Conservation (phyloP, 2,888 invertebrate species). For the Blastobasis adustella region DNA sequence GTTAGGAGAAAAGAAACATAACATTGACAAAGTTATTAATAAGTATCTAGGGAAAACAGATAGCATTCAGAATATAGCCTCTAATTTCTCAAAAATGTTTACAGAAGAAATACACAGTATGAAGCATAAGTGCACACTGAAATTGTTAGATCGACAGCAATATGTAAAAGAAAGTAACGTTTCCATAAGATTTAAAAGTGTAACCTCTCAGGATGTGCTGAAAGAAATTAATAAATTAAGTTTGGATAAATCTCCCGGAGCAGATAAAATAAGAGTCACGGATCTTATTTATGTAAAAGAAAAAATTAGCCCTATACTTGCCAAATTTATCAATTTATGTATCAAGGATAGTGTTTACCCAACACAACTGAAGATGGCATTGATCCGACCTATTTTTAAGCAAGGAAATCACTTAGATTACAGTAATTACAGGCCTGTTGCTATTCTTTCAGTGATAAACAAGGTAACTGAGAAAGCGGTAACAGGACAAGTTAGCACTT, state of each 20-base stretch:
- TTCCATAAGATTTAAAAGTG: neutral
- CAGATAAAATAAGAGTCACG: neutral
- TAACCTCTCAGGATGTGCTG: neutral
- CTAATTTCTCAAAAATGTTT: neutral
- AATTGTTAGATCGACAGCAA: neutral
- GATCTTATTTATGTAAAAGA: neutral
- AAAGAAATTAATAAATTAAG: neutral
- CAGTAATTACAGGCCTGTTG: too few relatives aligned
- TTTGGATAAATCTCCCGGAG: constrained; percentile 1
- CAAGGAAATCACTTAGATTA: too few relatives aligned
- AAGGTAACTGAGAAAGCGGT: too few relatives aligned
- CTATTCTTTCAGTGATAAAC: too few relatives aligned
- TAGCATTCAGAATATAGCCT: neutral
- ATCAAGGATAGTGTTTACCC: neutral
- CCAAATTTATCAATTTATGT: neutral
- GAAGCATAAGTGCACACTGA: neutral
- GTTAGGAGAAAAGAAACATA: neutral
- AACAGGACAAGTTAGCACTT: too few relatives aligned
- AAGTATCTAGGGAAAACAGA: neutral
- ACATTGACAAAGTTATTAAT: neutral
- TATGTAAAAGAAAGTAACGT: neutral
- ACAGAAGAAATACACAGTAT: neutral
- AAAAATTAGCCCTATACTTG: neutral
- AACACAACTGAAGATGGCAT: too few relatives aligned
- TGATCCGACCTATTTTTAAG: too few relatives aligned